A percentile compares a stretch with the other conserved stretches of the same genome.
These are phyloP conservation scores for Oxyura jamaicensis DNA, from an alignment of 2,113 vertebrate species.

Conservation along the genomic window DNA sequence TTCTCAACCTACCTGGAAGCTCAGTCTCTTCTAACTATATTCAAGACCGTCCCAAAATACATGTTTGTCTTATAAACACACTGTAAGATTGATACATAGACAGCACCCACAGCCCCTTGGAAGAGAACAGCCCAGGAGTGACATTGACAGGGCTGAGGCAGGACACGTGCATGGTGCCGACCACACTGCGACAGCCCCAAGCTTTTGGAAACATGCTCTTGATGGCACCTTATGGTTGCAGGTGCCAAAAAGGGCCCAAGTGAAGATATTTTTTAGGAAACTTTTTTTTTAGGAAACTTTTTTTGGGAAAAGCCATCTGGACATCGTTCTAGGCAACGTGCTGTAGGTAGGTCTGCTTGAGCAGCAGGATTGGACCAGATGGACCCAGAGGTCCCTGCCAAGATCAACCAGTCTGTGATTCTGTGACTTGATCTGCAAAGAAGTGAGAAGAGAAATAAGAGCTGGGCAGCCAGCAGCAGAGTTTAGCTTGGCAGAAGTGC, in stretches of 20 bases:
- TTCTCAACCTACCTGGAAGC: neutral
- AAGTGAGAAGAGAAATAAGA: neutral
- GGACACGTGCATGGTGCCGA: accelerated
- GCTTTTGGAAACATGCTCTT: accelerated
- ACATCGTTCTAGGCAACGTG: neutral
- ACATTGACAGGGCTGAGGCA: neutral
- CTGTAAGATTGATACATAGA: neutral
- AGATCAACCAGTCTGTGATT: neutral
- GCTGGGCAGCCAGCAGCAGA: neutral
- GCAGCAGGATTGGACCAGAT: neutral
- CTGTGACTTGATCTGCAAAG: neutral
- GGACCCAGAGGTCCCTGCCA: neutral
- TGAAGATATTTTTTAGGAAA: neutral
- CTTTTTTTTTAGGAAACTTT: neutral
- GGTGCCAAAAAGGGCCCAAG: too few relatives aligned
- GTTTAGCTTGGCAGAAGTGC: neutral
- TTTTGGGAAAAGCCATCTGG: neutral
- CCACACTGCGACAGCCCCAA: accelerated
- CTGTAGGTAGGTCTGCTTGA: neutral
- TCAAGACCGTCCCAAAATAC: neutral
- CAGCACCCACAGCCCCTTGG: neutral
- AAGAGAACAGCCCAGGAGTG: neutral
- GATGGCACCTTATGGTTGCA: neutral
- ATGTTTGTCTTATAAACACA: neutral
- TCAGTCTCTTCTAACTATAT: neutral